Evolutionary conservation across 2,888 invertebrate genomes (phyloP).

Genomic region (Scaeva pyrastri): DNA sequence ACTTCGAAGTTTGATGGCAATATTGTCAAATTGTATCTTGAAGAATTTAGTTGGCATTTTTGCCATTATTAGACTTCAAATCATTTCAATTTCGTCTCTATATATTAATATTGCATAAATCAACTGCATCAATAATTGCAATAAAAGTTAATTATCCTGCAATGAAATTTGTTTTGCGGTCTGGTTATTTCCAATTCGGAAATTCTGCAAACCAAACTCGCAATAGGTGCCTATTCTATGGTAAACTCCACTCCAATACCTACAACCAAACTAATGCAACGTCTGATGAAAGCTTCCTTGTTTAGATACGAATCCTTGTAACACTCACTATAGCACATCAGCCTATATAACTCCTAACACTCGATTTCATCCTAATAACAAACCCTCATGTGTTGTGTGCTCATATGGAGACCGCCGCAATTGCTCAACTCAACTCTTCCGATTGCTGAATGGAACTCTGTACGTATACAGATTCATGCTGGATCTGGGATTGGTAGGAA

Average conservation of each 20-base stretch:
- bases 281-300: constrained; percentile 24
- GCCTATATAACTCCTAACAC: constrained; percentile 29
- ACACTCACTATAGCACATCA: neutral
- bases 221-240: too few species aligned
- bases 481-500: neutral
- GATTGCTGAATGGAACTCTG: constrained; percentile 21
- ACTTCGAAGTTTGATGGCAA: too few species aligned
- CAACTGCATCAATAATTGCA: constrained; percentile 75
- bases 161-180: constrained; percentile 77
- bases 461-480: neutral
- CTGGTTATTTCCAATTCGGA: constrained; percentile 75
- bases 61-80: too few species aligned
- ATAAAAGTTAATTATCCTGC: constrained; percentile 78
- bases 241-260: too few species aligned
- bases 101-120: neutral
- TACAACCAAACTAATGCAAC: neutral
- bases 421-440: constrained; percentile 45
- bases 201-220: constrained; percentile 21
- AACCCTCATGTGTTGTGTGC: constrained; percentile 21
- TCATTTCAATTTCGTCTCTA: too few species aligned
- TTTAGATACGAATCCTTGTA: neutral
- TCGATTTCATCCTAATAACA: constrained; percentile 42
- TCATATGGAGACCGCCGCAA: constrained; percentile 28
- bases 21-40: too few species aligned
- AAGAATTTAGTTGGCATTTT: too few species aligned